Evolutionary conservation across 2,113 vertebrate species (phyloP).

Genomic region (Neoarius graeffei): DNA sequence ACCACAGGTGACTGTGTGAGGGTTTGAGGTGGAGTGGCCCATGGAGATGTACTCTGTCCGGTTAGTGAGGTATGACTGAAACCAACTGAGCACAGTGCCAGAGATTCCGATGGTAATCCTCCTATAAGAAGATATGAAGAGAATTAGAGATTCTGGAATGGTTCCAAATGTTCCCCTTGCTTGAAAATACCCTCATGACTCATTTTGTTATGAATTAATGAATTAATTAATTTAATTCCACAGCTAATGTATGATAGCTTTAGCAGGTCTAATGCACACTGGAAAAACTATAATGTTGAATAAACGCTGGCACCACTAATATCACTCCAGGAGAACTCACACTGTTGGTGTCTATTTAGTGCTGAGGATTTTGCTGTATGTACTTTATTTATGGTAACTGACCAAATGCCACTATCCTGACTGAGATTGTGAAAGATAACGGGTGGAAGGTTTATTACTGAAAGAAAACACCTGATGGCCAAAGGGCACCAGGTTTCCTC

Average conservation of each 20-base stretch:
- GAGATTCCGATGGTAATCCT: no score
- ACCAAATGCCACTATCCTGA: constrained; percentile 20
- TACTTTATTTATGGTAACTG: neutral
- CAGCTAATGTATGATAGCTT: neutral
- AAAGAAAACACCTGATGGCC: neutral
- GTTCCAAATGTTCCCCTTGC: neutral
- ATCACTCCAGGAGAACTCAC: no score
- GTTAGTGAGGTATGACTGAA: no score
- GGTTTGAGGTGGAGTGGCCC: no score
- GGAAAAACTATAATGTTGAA: neutral
- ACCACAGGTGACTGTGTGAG: no score
- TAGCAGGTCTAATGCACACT: neutral
- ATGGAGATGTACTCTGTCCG: no score
- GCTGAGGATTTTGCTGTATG: neutral
- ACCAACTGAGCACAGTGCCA: no score
- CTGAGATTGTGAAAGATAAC: constrained; percentile 7
- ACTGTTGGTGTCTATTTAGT: neutral
- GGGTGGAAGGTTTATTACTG: constrained; percentile 20
- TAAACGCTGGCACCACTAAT: neutral
- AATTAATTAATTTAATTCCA: neutral
- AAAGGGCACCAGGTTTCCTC: constrained; percentile 11
- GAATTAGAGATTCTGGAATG: neutral
- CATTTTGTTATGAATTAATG: neutral
- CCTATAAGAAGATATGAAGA: no score
- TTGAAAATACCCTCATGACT: neutral